Evolutionary conservation across 2,113 vertebrate genomes (phyloP).

Genomic region (Galeopterus variegatus): DNA sequence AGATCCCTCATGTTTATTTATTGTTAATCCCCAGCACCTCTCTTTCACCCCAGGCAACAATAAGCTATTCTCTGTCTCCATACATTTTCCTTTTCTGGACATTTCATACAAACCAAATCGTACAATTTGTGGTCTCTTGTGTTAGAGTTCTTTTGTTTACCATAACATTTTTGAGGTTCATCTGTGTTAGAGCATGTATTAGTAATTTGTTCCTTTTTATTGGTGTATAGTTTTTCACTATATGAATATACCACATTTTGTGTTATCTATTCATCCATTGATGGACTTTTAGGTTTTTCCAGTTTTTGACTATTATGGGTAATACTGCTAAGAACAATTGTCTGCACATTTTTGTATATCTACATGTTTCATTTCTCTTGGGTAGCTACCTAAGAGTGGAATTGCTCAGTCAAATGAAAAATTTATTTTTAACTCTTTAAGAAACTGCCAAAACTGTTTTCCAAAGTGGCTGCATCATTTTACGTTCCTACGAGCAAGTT

Average conservation of each 20-base stretch:
- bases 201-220: background rate
- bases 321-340: too few species aligned
- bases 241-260: background rate
- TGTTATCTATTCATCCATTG: background rate
- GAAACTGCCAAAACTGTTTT: too few species aligned
- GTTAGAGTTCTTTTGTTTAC: background rate
- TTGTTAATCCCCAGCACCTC: background rate
- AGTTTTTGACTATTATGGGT: background rate
- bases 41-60: too few species aligned
- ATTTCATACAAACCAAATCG: background rate
- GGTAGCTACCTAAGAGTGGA: too few species aligned
- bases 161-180: background rate
- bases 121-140: background rate
- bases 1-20: background rate
- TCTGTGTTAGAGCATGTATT: background rate
- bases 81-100: background rate
- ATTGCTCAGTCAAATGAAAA: too few species aligned
- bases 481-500: too few species aligned
- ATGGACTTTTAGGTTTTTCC: background rate
- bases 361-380: too few species aligned
- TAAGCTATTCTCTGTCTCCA: background rate
- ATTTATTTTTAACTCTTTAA: too few species aligned
- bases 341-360: too few species aligned
- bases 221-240: background rate
- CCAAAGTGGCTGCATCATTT: too few species aligned